Conservation (phyloP, 2,797 vertebrate genomes). For the Gastrophryne carolinensis region DNA sequence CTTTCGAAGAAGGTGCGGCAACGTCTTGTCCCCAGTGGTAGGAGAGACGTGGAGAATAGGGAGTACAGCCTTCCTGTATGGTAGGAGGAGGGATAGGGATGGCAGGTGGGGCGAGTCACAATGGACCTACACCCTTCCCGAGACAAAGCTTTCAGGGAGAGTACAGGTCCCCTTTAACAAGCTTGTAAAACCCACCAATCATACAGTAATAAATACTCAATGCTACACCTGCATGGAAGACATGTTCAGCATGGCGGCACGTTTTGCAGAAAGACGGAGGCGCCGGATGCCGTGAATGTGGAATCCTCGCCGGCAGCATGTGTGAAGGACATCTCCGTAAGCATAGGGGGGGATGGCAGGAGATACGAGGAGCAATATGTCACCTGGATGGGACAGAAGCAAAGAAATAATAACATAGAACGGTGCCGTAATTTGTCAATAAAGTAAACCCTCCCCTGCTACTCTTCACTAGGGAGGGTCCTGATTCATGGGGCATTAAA, state of each 20-base stretch:
- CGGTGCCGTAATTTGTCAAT: no score
- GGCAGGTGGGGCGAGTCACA: no score
- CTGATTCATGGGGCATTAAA: no score
- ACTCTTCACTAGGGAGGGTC: no score
- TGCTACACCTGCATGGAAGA: constrained; percentile 64
- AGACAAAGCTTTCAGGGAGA: not conserved
- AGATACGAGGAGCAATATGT: constrained; percentile 68
- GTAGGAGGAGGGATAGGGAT: no score
- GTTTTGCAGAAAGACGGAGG: constrained; percentile 59
- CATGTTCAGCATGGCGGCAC: constrained; percentile 60
- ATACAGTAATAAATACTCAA: not conserved
- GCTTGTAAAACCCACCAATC: not conserved
- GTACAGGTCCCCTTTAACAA: not conserved
- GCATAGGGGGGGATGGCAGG: constrained; percentile 62
- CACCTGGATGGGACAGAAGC: constrained; percentile 61
- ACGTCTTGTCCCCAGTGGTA: no score
- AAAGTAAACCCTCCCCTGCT: no score
- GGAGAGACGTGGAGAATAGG: no score
- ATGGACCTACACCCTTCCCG: no score
- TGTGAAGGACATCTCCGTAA: constrained; percentile 61
- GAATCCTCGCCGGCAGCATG: constrained; percentile 68
- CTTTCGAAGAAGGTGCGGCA: no score
- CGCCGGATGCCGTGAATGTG: constrained; percentile 62
- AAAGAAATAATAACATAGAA: constrained; percentile 5
- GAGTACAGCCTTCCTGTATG: no score